Percentiles rank a stretch among this genome's conserved stretches.
Evolutionary conservation across 2,797 vertebrate genomes (phyloP).

Genomic region (Acropternis orthonyx): DNA sequence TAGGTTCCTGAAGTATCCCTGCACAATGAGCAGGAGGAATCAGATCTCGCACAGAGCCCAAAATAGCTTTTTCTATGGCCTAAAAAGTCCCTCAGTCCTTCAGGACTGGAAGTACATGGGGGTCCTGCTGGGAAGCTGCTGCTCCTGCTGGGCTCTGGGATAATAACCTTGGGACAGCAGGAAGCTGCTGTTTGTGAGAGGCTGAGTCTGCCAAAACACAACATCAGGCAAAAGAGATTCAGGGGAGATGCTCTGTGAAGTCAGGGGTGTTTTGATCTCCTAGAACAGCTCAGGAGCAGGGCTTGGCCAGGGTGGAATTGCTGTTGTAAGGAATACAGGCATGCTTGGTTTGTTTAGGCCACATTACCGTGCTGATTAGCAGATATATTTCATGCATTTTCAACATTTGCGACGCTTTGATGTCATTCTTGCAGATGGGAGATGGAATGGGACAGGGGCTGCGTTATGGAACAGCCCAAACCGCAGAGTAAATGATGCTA

Average conservation of each 20-base stretch:
- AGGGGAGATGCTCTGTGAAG: background rate
- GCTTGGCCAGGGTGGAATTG: background rate
- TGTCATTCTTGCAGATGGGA: slow-evolving; percentile 24
- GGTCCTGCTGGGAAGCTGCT: background rate
- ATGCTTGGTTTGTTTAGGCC: background rate
- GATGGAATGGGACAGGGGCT: background rate
- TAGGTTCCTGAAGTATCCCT: background rate
- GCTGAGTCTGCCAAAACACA: background rate
- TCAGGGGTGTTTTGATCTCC: background rate
- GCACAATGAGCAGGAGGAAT: background rate
- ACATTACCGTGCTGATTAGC: background rate
- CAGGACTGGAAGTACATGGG: background rate
- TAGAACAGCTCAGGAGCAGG: background rate
- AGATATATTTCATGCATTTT: background rate
- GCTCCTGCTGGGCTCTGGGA: background rate
- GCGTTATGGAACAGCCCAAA: background rate
- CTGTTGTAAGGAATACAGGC: background rate
- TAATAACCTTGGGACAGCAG: background rate
- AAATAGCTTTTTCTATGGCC: background rate
- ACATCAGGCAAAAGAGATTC: background rate
- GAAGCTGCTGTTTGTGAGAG: background rate
- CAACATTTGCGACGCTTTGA: background rate
- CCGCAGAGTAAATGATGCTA: background rate
- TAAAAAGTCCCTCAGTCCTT: background rate
- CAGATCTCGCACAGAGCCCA: background rate